Base-by-base conservation (phyloP, 2,113 vertebrate genomes). In the Myiagra hebetior region DNA sequence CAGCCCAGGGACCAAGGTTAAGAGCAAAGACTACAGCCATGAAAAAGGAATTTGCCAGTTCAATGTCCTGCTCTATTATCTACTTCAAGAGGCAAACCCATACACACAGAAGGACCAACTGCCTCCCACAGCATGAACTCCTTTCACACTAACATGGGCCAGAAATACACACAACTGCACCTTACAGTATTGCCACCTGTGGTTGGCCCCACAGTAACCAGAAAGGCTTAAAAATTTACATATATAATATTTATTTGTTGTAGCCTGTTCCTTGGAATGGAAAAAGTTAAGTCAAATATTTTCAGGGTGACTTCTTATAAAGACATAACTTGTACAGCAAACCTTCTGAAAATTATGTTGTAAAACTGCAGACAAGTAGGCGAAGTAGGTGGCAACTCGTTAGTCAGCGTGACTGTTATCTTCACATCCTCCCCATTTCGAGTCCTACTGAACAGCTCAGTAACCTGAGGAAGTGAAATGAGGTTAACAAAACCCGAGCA, bases 331-430 rank as follows among this genome's bases (percentile, higher is more conserved):
- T 30, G 31, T 27, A 89, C 18, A 91, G 37, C 96, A 64, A 83
- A 99, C 99, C 99, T 99, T 96, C 98, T 98, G 91, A 99, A 99
- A 55, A 99, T 98, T 84, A 99, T 99, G 89, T 99, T 99, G 95
- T 99, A 99, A 83, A 99, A 99, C 59, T 99, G 99, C 81, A 99
- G 96, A 88, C 99, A 99, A 3, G 99, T 98, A 30, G 99, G 99
- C 10, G 99, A 99, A 3, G 98, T 98, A 2, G 99, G 99, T 2
- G 98, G 99, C 52, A 99, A 97, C 59, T 99, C 99, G 39, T 99
- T 99, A 15, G 99, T 99, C 92, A 99, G 55, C 0, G 99, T 99
- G 64, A 99, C 95, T 0, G 98, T 99, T 67, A 99, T 98, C 96
- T 97, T 98, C 92, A 99, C 98, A 10, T 97, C 97, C 74, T 99